phyloP scores from a whole-genome alignment of 37 sponge, comb jelly and placozoan species.

The Aphrocallistes beatrix region DNA sequence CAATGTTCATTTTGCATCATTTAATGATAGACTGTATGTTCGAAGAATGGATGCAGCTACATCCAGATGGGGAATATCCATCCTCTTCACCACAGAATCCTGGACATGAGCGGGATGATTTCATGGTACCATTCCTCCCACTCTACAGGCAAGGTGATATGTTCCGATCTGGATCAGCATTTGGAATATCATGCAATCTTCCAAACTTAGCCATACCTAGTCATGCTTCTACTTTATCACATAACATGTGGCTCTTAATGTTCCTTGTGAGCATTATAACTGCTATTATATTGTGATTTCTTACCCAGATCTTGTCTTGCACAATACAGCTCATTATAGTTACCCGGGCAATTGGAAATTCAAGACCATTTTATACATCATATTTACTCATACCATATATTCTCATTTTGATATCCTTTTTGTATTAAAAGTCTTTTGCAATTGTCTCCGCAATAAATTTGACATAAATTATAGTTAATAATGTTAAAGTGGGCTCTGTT shows the following conservation, averaged over 20 bases:
- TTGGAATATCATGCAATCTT: constrained; percentile 39
- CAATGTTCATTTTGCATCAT: constrained; percentile 53
- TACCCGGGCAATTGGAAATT: too few species aligned
- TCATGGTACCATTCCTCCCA: constrained; percentile 40
- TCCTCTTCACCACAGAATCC: neutral
- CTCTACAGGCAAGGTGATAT: constrained; percentile 36
- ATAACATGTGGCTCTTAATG: neutral
- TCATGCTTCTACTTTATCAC: neutral
- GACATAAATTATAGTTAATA: too few species aligned
- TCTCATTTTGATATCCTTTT: too few species aligned
- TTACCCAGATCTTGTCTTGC: too few species aligned
- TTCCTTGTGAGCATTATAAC: neutral
- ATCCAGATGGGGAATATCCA: constrained; percentile 20
- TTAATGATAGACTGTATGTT: constrained; percentile 45
- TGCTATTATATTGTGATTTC: too few species aligned
- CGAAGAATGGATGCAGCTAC: constrained; percentile 28
- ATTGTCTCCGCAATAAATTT: too few species aligned
- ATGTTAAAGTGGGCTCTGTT: too few species aligned
- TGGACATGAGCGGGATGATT: constrained; percentile 36
- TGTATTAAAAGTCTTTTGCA: too few species aligned
- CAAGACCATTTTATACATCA: too few species aligned
- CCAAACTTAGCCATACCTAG: neutral
- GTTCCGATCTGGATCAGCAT: constrained; percentile 17
- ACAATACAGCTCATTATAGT: too few species aligned
- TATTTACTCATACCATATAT: too few species aligned